These are phyloP conservation scores for Eospalax fontanierii DNA, from an alignment of 2,797 vertebrate genomes.

Conservation along the genomic window DNA sequence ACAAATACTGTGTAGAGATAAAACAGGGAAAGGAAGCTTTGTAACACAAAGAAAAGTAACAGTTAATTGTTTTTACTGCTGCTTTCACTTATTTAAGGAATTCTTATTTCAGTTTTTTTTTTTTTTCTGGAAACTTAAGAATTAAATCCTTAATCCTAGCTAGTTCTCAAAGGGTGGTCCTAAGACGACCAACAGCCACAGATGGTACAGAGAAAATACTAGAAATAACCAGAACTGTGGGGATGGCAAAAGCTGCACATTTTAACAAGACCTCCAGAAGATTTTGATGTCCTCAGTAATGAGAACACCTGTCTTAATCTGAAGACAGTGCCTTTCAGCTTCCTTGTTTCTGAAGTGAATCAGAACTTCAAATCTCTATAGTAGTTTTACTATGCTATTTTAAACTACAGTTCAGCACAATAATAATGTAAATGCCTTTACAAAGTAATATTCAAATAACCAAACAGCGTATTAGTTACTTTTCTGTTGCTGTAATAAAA, in stretches of 20 bases:
- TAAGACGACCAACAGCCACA: not conserved
- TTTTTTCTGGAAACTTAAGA: constrained; percentile 9
- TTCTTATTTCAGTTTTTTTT: not conserved
- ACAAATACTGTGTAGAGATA: not conserved
- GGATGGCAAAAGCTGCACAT: not conserved
- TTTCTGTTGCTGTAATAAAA: no score
- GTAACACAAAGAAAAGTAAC: not conserved
- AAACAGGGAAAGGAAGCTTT: not conserved
- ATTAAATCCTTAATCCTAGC: not conserved
- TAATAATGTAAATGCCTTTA: constrained; percentile 54
- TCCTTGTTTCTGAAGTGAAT: constrained; percentile 36
- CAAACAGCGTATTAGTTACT: not conserved
- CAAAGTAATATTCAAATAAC: constrained; percentile 25
- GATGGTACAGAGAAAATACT: not conserved
- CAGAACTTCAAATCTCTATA: not conserved
- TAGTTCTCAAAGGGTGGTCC: not conserved
- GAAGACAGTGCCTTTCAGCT: not conserved
- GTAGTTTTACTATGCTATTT: not conserved
- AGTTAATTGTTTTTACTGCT: constrained; percentile 27
- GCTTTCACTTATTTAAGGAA: constrained; percentile 22
- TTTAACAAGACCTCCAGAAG: not conserved
- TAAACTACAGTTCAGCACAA: constrained; percentile 21
- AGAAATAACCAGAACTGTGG: constrained; percentile 2
- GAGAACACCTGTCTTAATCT: constrained; percentile 9
- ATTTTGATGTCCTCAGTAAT: not conserved